These are phyloP conservation scores for Drosophila pegasa DNA, from an alignment of 2,888 invertebrate species.

Conservation along the genomic window DNA sequence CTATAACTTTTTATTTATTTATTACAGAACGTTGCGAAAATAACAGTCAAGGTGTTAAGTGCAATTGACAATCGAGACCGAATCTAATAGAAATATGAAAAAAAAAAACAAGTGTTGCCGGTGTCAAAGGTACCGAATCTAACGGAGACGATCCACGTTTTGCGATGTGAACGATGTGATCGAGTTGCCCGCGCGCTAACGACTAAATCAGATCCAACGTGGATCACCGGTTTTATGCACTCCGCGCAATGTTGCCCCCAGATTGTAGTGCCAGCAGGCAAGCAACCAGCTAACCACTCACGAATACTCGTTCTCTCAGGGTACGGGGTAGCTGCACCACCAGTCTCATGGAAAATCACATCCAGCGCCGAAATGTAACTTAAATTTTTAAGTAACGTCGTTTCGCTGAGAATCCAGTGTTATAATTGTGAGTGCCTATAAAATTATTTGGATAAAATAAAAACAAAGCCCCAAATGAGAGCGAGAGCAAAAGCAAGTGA, in stretches of 20 bases:
- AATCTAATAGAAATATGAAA: not conserved
- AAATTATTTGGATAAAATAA: slow-evolving; percentile 15
- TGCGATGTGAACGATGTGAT: slow-evolving; percentile 73
- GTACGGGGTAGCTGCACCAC: slow-evolving; percentile 20
- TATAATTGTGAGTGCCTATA: slow-evolving; percentile 12
- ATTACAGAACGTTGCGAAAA: not conserved
- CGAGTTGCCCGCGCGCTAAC: slow-evolving; percentile 84
- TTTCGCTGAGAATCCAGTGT: slow-evolving; percentile 37
- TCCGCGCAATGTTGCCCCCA: slow-evolving; percentile 60
- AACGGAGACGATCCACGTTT: slow-evolving; percentile 24
- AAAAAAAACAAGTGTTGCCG: slow-evolving; percentile 15
- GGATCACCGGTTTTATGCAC: slow-evolving; percentile 83
- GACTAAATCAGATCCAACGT: slow-evolving; percentile 83
- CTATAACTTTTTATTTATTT: not conserved
- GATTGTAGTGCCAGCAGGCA: slow-evolving; percentile 35
- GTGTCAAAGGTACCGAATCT: slow-evolving; percentile 29
- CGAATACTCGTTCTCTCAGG: slow-evolving; percentile 58
- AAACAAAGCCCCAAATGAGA: slow-evolving; percentile 5
- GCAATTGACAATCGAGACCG: slow-evolving; percentile 1
- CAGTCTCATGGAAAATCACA: slow-evolving; percentile 17
- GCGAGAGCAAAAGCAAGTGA: slow-evolving; percentile 16
- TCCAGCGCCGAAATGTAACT: slow-evolving; percentile 30
- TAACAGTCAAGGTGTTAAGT: not conserved
- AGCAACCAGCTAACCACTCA: slow-evolving; percentile 28
- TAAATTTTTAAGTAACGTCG: slow-evolving; percentile 29